phyloP scores from a whole-genome alignment of 2,113 vertebrate genomes.

The Albula glossodonta region DNA sequence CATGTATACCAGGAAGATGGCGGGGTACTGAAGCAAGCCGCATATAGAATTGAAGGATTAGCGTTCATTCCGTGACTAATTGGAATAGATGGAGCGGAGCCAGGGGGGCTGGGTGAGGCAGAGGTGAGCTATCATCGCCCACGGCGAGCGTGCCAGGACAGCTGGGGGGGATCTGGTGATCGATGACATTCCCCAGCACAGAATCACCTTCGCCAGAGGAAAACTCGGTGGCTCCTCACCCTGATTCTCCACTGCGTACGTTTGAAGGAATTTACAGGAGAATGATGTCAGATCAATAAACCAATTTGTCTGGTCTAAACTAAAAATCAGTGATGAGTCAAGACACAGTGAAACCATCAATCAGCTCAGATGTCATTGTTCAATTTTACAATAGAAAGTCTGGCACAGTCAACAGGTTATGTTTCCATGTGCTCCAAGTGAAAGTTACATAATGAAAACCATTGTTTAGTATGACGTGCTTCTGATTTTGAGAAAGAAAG shows the following conservation, averaged over 20 bases:
- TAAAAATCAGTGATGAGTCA: slow-evolving; percentile 35
- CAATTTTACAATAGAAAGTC: background rate
- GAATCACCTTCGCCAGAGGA: slow-evolving; percentile 1
- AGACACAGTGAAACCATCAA: slow-evolving; percentile 15
- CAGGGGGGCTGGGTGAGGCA: slow-evolving; percentile 38
- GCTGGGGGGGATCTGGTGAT: slow-evolving; percentile 15
- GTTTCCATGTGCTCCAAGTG: background rate
- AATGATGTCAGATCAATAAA: slow-evolving; percentile 48
- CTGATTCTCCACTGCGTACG: slow-evolving; percentile 26
- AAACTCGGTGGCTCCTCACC: background rate
- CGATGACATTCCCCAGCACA: slow-evolving; percentile 20
- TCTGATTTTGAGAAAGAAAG: background rate
- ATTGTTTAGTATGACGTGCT: background rate
- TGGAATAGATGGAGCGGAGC: slow-evolving; percentile 33
- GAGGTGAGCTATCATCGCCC: slow-evolving; percentile 33
- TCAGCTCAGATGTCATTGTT: slow-evolving; percentile 20
- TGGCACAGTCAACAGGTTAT: background rate
- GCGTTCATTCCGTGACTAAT: slow-evolving; percentile 47
- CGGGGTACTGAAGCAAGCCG: background rate
- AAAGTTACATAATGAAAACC: background rate
- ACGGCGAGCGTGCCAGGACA: background rate
- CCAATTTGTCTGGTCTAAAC: slow-evolving; percentile 36
- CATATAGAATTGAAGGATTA: slow-evolving; percentile 26
- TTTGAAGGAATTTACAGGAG: slow-evolving; percentile 51
- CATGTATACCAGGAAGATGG: background rate